Conservation (phyloP, 2,113 vertebrate genomes). For the Anhinga anhinga region DNA sequence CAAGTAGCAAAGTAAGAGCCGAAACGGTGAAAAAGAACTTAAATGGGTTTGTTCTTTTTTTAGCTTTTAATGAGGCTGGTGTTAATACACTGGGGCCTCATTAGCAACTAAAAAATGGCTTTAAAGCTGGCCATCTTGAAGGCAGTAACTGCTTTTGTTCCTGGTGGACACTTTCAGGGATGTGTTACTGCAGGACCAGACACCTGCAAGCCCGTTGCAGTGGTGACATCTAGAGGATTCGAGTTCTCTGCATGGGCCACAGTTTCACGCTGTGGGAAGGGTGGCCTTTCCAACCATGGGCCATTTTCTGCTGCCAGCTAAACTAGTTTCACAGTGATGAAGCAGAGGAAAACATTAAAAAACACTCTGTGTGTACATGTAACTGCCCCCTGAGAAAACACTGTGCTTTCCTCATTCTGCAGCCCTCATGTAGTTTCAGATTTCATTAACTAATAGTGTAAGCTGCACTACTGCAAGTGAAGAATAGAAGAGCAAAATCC, state of each 20-base stretch:
- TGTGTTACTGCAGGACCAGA: not conserved
- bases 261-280: not conserved
- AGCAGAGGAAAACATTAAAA: not conserved
- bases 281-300: not conserved
- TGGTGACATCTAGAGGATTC: constrained; percentile 60
- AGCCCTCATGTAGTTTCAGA: not conserved
- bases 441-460: not conserved
- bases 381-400: not conserved
- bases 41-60: not conserved
- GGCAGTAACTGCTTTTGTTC: not conserved
- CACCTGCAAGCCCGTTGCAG: not conserved
- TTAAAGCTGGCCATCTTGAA: not conserved
- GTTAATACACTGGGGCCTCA: not conserved
- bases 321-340: not conserved
- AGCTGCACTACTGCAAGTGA: rapidly evolving
- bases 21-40: not conserved
- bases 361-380: rapidly evolving
- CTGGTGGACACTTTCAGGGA: not conserved
- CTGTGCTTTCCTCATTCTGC: not conserved
- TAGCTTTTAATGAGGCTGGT: not conserved
- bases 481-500: not conserved
- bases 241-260: not conserved
- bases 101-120: not conserved
- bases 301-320: not conserved
- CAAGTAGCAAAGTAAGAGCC: not conserved